Evolutionary conservation across 2,888 invertebrate species (phyloP).

Genomic region (Lycaena phlaeas): DNA sequence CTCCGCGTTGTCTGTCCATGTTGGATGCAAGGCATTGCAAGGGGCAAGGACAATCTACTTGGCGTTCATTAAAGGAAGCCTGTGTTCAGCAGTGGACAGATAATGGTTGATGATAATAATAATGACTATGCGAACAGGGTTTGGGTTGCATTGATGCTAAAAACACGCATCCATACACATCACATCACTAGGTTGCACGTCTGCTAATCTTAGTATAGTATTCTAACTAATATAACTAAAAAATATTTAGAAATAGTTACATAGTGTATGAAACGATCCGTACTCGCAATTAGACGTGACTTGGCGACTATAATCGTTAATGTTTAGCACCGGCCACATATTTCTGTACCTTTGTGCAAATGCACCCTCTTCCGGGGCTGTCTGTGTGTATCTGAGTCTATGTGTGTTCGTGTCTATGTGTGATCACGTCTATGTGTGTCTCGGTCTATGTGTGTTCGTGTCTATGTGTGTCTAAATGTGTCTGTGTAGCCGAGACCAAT

Average conservation of each 20-base stretch:
- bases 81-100: too few species aligned
- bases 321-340: slow-evolving; percentile 69
- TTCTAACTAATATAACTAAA: neutral
- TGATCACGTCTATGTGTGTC: neutral
- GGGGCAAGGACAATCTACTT: too few species aligned
- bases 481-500: slow-evolving; percentile 10
- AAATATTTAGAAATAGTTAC: slow-evolving; percentile 10
- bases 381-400: slow-evolving; percentile 2
- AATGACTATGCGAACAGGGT: too few species aligned
- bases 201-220: too few species aligned
- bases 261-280: slow-evolving; percentile 34
- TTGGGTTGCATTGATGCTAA: too few species aligned
- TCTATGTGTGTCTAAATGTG: neutral
- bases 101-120: too few species aligned
- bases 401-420: slow-evolving; percentile 3
- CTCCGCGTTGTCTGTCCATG: too few species aligned
- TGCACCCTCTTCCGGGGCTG: slow-evolving; percentile 43
- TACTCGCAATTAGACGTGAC: slow-evolving; percentile 68
- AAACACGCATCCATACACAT: too few species aligned
- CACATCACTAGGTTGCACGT: too few species aligned
- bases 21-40: too few species aligned
- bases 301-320: slow-evolving; percentile 69
- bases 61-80: too few species aligned
- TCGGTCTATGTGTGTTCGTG: neutral
- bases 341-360: slow-evolving; percentile 66